Percentiles rank a stretch among this genome's conserved stretches.
Conservation (phyloP, 2,888 invertebrate genomes). For the Machimus rusticus region DNA sequence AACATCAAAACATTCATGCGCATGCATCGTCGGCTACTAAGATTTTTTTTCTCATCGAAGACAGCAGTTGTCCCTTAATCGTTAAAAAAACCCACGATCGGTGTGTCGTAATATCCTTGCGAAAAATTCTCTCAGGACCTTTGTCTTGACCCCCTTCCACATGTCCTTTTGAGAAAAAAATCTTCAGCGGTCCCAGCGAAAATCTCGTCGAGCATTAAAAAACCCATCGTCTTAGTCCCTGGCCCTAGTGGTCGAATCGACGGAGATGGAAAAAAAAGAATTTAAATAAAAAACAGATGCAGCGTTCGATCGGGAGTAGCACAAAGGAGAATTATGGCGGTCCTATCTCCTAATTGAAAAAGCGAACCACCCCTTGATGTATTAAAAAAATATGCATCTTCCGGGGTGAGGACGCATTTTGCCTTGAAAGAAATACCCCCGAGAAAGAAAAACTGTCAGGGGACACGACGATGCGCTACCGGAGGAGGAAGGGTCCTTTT, state of each 20-base stretch:
- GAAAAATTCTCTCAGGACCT: conserved; percentile 38
- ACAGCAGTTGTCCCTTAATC: conserved; percentile 2
- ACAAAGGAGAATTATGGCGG: conserved; percentile 27
- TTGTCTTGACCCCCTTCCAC: conserved; percentile 31
- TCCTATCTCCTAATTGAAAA: conserved; percentile 37
- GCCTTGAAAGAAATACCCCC: not conserved
- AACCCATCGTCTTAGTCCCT: not conserved
- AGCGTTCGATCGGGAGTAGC: not conserved
- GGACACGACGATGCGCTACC: not conserved
- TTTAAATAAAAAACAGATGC: conserved; percentile 37
- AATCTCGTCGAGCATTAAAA: conserved; percentile 12
- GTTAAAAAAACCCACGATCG: not conserved
- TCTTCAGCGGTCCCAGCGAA: not conserved
- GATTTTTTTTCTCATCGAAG: not conserved
- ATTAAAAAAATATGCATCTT: conserved; percentile 32
- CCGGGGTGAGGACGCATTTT: conserved; percentile 27
- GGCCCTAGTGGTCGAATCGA: not conserved
- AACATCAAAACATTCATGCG: not conserved
- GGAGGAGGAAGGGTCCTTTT: conserved; percentile 9
- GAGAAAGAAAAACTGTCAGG: conserved; percentile 15
- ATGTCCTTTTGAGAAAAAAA: not conserved
- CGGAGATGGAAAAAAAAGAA: not conserved
- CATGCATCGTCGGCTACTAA: not conserved
- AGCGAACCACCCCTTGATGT: conserved; percentile 33
- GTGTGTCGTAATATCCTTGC: conserved; percentile 17